A percentile compares a stretch with the other conserved stretches of the same genome.
Evolutionary conservation across 2,797 vertebrate species (phyloP).

Genomic region (Petrocephalus sullivani): DNA sequence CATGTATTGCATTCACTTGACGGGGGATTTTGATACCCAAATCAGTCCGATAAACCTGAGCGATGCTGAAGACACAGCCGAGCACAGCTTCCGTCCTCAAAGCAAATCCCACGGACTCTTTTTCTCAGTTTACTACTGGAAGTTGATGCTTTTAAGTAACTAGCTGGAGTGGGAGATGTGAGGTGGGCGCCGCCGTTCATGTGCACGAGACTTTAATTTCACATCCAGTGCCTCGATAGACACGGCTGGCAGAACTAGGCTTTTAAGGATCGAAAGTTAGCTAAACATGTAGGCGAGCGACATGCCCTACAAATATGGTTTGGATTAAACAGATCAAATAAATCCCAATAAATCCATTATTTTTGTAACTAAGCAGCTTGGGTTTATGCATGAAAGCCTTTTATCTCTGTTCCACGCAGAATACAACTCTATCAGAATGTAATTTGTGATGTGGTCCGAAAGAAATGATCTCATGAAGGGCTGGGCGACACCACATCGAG

Average conservation of each 20-base stretch:
- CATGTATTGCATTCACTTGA: neutral
- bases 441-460: neutral
- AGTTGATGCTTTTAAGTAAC: neutral
- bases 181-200: neutral
- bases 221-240: neutral
- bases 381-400: neutral
- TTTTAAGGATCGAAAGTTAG: constrained; percentile 1
- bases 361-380: constrained; percentile 12
- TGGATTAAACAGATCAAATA: constrained; percentile 9
- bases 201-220: neutral
- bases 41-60: neutral
- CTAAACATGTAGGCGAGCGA: neutral
- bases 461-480: neutral
- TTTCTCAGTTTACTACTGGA: neutral
- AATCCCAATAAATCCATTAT: constrained; percentile 6
- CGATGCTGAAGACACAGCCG: neutral
- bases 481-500: too few relatives aligned
- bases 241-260: neutral
- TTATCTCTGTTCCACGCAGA: neutral
- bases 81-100: neutral
- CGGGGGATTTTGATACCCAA: neutral
- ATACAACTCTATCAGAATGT: neutral
- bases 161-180: neutral
- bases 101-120: neutral
- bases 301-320: neutral